Base-by-base conservation (phyloP, 2,113 vertebrate genomes). In the Nestor notabilis region DNA sequence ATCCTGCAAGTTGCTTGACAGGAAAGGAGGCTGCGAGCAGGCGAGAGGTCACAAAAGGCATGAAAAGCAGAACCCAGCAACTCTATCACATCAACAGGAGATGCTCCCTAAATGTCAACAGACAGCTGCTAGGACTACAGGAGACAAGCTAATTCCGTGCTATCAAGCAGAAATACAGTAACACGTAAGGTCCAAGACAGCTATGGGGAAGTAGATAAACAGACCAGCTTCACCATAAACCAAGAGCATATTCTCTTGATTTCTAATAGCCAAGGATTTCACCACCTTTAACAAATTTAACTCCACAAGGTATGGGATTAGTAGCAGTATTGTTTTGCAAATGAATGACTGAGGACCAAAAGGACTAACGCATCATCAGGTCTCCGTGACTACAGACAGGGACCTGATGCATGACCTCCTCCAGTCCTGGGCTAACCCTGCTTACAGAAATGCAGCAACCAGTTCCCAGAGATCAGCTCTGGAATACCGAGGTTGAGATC, bases 221-320 rank as follows among this genome's bases (percentile, higher is more conserved):
- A 65, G 17, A 56, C 6, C 68, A 39, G 25, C 46, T 58, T 83
- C 71, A 39, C 27, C 15, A 21, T 20, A 69, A 66, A 74, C 10
- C 60, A 81, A 37, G 10, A 64, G 52, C 0, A 1, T 7, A 17
- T 35, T 81, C 52, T 83, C 19, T 29, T 0, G 0, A n/a, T 77
- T 71, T 77, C 58, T 27, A 53, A 23, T 15, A 83, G 52, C 28
- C 28, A n/a, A 75, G 18, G 39, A 66, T 35, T 78, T 70, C 46
- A 71, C 4, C 18, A 61, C 24, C 28, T 84, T 27, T 37, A 74
- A 55, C 9, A 43, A 55, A 41, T 46, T 10, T 19, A 61, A 66
- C 37, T 39, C 46, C 43, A 58, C 24, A 15, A 39, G 10, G 16
- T 31, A 60, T 9, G 35, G 18, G 43, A 72, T 49, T 55, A 83